Base-by-base conservation (phyloP, 1,140 invertebrate species). In the Cecropterus lyciades region DNA sequence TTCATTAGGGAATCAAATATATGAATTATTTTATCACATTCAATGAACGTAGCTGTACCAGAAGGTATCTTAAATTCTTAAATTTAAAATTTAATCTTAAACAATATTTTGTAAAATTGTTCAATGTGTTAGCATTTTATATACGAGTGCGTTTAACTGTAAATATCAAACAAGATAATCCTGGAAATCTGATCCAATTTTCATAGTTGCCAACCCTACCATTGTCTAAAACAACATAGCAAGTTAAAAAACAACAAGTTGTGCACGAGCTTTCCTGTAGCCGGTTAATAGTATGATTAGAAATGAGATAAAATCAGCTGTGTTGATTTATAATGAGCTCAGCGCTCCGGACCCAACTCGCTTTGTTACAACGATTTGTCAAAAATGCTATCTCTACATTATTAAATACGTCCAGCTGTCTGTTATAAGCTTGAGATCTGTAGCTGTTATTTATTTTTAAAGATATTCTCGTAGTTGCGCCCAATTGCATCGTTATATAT, bases 281-380 rank as follows among this genome's bases (percentile, higher is more conserved):
- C 17, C n/a, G 60, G 60, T 70, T 70, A 70, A 70, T 70, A 65
- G 68, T 66, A 60, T 46, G 69, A 74, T 77, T 77, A 74, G 75
- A 73, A 71, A 72, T 17, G 62, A 72, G 75, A 77, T 77, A 74
- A 69, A 66, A 77, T 77, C 75, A 63, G 60, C 30, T 51, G 67
- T 69, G 55, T 72, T 77, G 72, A 77, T 77, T 74, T 74, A 77
- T 74, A 70, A 71, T 67, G 69, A 76, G 71, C 72, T 62, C 56
- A 69, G 59, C 69, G 73, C 69, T 37, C 57, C 74, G 66, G 68
- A 46, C 64, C 33, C 49, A 42, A 17, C 33, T 30, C 40, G 33
- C 30, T 51, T 52, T 51, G 46, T 55, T 30, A 20, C 13, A 24
- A 63, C 52, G 51, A 69, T 69, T 69, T 52, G 67, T 69, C 67